Base-by-base conservation (phyloP, 2,113 vertebrate genomes). In the Microcebus ravelobensis region DNA sequence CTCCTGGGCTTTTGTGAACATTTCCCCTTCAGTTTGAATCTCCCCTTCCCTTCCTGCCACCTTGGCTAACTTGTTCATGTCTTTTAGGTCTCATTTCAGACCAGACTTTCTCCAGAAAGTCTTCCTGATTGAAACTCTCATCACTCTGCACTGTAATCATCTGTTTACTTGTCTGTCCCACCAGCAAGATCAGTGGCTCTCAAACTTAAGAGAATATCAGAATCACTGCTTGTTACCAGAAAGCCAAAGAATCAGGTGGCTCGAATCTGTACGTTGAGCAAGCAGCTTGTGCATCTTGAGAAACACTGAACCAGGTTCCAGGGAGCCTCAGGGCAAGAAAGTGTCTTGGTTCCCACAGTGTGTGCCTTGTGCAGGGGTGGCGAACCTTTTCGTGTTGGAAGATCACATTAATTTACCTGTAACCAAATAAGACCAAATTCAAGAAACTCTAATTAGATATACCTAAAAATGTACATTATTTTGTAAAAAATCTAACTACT, bases 31-130 rank as follows among this genome's bases (percentile, higher is more conserved):
- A 57, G 14, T 45, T 65, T 55, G 80, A 81, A 39, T 70, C n/a
- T 92, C 18, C 12, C 21, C 45, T 91, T 84, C 45, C 8, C 17
- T 91, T 81, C 23, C 77, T 85, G 42, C 34, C 18, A 6, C 23
- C 50, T 21, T 31, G 10, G 57, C 71, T 84, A 20, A 36, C 36
- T 71, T 84, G 83, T 94, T 76, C 36, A 84, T 70, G 36, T 79
- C 31, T 90, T 85, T 85, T 55, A 94, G 20, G 20, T 73, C 55
- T 92, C 55, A 42, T 31, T 29, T 87, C 39, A 80, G 74, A 45
- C 9, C 29, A 50, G 15, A 8, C 36, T 97, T 95, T 59, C 45
- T 91, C 55, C 34, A 90, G 80, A 95, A 93, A 82, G 27, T 77
- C 52, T 77, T 84, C 9, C 42, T 57, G 42, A 15, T 42, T 34